Evolutionary conservation across 2,797 vertebrate species (phyloP).

Genomic region (Oreortyx pictus): DNA sequence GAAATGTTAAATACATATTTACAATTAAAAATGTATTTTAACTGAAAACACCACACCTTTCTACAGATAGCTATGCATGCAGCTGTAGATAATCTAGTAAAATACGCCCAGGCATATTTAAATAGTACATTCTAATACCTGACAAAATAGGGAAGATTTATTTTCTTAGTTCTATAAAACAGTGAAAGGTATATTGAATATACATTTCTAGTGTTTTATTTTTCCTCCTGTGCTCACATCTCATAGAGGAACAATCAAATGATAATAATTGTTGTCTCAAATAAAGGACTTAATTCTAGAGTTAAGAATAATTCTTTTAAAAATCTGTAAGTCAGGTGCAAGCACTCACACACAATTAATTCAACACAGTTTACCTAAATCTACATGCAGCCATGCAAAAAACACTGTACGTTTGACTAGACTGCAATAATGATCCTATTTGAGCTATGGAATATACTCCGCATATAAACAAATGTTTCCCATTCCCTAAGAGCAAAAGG

Average conservation of each 20-base stretch:
- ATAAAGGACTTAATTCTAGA: neutral
- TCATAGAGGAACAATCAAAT: neutral
- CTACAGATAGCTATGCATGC: neutral
- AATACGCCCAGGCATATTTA: neutral
- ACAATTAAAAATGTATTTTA: constrained; percentile 1
- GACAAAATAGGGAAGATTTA: neutral
- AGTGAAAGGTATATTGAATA: neutral
- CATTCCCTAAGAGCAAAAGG: neutral
- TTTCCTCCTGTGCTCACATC: neutral
- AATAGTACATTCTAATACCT: neutral
- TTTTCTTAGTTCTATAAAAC: neutral
- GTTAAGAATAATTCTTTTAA: neutral
- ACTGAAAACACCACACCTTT: neutral
- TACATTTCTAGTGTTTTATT: neutral
- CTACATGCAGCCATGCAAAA: neutral
- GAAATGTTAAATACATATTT: constrained; percentile 28
- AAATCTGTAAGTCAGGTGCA: neutral
- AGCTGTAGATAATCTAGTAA: neutral
- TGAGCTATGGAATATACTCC: neutral
- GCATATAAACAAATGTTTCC: neutral
- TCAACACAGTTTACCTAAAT: neutral
- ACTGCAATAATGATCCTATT: neutral
- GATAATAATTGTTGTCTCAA: neutral
- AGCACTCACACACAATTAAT: neutral
- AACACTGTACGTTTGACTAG: neutral